Percentiles rank a stretch among this genome's conserved stretches.
Conservation (phyloP, 2,113 vertebrate genomes). For the Zingel zingel region DNA sequence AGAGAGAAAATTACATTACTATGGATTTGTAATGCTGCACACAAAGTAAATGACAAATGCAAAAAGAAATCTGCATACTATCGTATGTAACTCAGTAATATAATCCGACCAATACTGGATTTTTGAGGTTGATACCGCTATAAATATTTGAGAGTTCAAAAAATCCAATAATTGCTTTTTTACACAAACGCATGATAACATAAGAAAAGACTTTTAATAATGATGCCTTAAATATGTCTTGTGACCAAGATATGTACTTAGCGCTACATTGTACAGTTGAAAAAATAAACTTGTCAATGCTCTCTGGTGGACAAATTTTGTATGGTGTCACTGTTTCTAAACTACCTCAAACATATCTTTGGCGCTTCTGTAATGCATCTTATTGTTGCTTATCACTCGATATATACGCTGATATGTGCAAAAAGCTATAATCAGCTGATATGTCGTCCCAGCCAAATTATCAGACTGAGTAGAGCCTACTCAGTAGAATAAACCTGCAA, state of each 20-base stretch:
- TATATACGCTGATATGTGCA: background rate
- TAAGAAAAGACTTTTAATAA: background rate
- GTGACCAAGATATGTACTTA: background rate
- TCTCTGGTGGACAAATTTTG: background rate
- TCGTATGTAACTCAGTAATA: background rate
- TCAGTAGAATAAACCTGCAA: background rate
- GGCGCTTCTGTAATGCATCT: background rate
- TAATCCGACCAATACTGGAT: background rate
- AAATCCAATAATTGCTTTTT: too few species aligned
- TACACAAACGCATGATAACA: background rate
- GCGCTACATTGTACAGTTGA: background rate
- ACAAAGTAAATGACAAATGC: background rate
- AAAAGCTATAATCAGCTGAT: background rate
- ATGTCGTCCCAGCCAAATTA: too few species aligned
- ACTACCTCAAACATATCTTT: background rate
- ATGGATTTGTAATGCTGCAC: background rate
- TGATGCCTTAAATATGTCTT: background rate
- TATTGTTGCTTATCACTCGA: background rate
- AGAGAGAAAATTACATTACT: slow-evolving; percentile 20
- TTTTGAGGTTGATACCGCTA: background rate
- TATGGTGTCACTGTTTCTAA: background rate
- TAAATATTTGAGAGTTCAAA: background rate
- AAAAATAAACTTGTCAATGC: background rate
- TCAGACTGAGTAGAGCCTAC: background rate
- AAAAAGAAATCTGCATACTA: background rate